Evolutionary conservation across 2,888 invertebrate species (phyloP), one percentile per base, ranked within the genome.

Genomic region (Incurvaria masculella): DNA sequence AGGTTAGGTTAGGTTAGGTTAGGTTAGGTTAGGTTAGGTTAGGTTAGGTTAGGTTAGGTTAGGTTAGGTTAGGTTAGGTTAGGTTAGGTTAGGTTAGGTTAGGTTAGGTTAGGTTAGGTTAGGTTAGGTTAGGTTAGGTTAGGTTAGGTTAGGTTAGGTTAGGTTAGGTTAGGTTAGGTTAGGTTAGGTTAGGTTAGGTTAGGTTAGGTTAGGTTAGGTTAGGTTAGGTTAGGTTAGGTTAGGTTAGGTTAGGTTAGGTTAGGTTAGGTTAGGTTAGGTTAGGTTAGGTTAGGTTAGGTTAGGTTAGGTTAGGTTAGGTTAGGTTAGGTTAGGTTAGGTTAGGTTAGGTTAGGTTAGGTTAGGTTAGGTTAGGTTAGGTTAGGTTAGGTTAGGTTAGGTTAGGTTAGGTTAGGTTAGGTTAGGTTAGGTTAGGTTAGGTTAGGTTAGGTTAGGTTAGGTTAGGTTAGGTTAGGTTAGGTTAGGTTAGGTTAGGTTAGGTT

Each of bases 1-100:
- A 52, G 52, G 50, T 52, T 50, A 47, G 48, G 50, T 52, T 50
- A 51, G 51, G 51, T 51, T 51, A 51, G 51, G 51, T 51, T 52
- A 49, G 50, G 52, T 50, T 52, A 50, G 50, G 52, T 50, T 52
- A 50, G 46, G 52, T 50, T 52, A 50, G 50, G 52, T 50, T 52
- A 49, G 47, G 52, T 46, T 52, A 49, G 50, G 52, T 52, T 52
- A 52, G 52, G 52, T 52, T 48, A 49, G 49, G 49, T 49, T 49
- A 49, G 49, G 49, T 49, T 49, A 49, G 49, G 49, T 49, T 49
- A 49, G 49, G 49, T 49, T 49, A 49, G 49, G 49, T 49, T 49
- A 49, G 49, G 49, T 49, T 49, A 49, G 49, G 49, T 50, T 50
- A 50, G 50, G 50, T 49, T 49, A 49, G 49, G 49, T 49, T 49